Evolutionary conservation across 2,797 vertebrate species (phyloP), one percentile per base, ranked within the genome.

Genomic region (Gastrophryne carolinensis): DNA sequence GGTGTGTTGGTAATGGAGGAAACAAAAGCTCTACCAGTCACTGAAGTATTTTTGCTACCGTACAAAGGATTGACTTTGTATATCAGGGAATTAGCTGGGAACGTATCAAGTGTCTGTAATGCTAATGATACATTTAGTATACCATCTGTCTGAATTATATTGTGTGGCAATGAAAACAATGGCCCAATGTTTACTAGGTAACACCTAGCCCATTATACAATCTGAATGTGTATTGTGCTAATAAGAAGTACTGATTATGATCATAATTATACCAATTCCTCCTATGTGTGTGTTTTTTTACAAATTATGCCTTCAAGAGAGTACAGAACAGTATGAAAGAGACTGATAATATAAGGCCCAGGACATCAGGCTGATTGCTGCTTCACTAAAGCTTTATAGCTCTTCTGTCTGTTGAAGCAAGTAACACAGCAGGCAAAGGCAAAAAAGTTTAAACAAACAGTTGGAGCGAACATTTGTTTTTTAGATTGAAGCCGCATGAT

Each of bases 381-480:
- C 61, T 72, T 78, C 62, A 24, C 75, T 78, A 72, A 72, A 72
- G 61, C 68, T 72, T 72, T 78, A 78, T 29, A 41, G 68, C 62
- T 72, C 66, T 66, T 77, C 63, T 78, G 75, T 52, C 68, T 78
- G 53, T 65, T 78, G 61, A 78, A 78, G 61, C 60, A 65, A 78
- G 75, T 71, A 66, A 65, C 68, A 13, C 68, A 78, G 68, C 75
- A 72, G 68, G 68, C 37, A 66, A 56, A 78, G 60, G 58, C 50
- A 58, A 77, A 77, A 71, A 77, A 63, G 66, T 76, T 76, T 70
- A 62, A 76, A 63, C 74, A 76, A 77, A 77, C 75, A 77, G 75
- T 77, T 72, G 67, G 75, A 77, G 60, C 39, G 75, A 72, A 60
- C 75, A 72, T 78, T 78, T 78, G 68, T 68, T 72, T 78, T 64